Conservation (phyloP, 2,113 vertebrate species). For the Scatophagus argus region DNA sequence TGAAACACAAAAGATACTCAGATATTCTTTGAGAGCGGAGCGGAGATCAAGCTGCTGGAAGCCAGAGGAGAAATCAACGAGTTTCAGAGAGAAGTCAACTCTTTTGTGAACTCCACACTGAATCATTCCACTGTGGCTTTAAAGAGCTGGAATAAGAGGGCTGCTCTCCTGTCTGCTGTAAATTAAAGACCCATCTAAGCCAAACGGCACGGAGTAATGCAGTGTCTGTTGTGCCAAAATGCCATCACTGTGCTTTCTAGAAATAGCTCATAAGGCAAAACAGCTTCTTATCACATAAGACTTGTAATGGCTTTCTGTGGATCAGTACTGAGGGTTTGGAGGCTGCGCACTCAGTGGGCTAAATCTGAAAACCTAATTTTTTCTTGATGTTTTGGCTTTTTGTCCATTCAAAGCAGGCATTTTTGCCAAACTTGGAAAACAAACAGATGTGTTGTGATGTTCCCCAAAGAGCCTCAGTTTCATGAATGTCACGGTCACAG, state of each 20-base stretch:
- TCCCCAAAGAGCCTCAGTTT: neutral
- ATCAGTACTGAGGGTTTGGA: neutral
- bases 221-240: rapidly evolving
- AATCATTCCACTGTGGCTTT: neutral
- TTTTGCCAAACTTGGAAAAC: neutral
- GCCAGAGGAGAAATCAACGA: conserved; percentile 12
- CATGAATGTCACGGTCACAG: too few species aligned
- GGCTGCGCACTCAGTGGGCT: neutral
- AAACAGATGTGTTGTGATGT: neutral
- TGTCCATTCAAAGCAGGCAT: neutral
- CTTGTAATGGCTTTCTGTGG: neutral
- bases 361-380: neutral
- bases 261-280: neutral
- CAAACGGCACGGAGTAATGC: conserved; percentile 6
- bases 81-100: conserved; percentile 4
- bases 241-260: neutral
- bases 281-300: neutral
- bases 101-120: neutral
- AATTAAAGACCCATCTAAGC: conserved; percentile 8
- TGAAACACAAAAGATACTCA: conserved; percentile 38
- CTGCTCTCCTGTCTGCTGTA: neutral
- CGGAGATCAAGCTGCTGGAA: conserved; percentile 43
- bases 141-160: neutral
- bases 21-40: conserved; percentile 37
- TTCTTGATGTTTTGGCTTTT: neutral